These are phyloP conservation scores for Myotis myotis DNA, from an alignment of 2,797 vertebrate species.

Conservation along the genomic window DNA sequence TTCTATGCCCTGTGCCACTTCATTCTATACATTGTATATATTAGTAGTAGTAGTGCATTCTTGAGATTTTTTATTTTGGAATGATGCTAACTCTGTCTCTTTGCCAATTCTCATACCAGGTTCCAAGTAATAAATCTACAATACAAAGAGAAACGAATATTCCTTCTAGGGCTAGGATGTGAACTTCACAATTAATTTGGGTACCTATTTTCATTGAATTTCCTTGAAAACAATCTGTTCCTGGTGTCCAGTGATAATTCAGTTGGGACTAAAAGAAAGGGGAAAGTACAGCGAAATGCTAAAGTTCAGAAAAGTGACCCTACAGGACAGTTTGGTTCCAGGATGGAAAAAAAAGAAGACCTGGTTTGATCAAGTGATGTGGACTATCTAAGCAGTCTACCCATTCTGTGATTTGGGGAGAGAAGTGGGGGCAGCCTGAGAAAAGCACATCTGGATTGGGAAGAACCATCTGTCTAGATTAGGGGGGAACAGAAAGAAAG, in stretches of 20 bases:
- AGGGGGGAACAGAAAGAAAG: neutral
- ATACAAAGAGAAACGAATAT: conserved; percentile 64
- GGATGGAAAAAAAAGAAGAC: neutral
- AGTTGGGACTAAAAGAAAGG: neutral
- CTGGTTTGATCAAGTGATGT: neutral
- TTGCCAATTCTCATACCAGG: conserved; percentile 70
- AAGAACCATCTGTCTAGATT: neutral
- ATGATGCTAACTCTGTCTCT: conserved; percentile 75
- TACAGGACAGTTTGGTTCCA: conserved; percentile 9
- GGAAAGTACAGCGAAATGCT: neutral
- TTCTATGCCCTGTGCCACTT: conserved; percentile 44
- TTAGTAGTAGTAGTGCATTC: conserved; percentile 31
- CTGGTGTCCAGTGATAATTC: conserved; percentile 60
- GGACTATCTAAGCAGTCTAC: neutral
- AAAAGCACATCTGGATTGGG: neutral
- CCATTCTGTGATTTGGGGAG: neutral
- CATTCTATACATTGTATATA: conserved; percentile 62
- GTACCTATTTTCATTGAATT: conserved; percentile 69
- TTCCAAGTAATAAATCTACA: conserved; percentile 73
- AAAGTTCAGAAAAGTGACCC: conserved; percentile 7
- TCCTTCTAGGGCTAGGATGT: conserved; percentile 68
- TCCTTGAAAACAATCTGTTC: conserved; percentile 60
- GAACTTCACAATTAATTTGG: conserved; percentile 59
- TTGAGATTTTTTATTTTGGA: conserved; percentile 70
- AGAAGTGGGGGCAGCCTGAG: neutral